Base-by-base conservation (phyloP, 2,113 vertebrate species). In the Amphiprion ocellaris region DNA sequence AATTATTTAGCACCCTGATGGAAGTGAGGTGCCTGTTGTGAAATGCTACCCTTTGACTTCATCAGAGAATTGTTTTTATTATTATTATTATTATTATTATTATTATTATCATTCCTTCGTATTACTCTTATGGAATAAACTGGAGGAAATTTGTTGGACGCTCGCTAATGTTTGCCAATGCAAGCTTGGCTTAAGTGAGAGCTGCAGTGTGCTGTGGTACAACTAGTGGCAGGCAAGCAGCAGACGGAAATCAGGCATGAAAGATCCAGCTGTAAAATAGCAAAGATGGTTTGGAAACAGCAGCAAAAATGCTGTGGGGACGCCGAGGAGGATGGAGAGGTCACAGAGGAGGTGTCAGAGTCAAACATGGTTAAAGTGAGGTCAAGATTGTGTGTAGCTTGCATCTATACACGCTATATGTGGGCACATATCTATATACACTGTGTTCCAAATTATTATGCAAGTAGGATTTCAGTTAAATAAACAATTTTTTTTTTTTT, bases 221-320 rank as follows among this genome's bases (percentile, higher is more conserved):
- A 30, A 16, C 33, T 55, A 1, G 47, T 54, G 47, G 70, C 58
- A 56, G 79, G 71, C 80, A 78, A 81, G 69, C 63, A 8, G 66
- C 85, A 87, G 85, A 86, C 73, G 85, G 81, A 90, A 26, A 70
- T 80, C 74, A 69, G 78, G 74, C 39, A 21, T 67, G 74, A 87
- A 86, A 86, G 83, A 83, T 59, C 83, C 53, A 3, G 17, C 46
- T 54, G 77, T 60, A 74, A 83, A 85, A 87, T 49, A 69, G 69
- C 41, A 76, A 61, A 63, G 49, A 66, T 37, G 24, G 64, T 64
- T 39, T 8, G 33, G 33, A 53, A 47, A 26, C 1, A 10, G 65
- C 2, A 58, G 10, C n/a, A 16, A 39, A 74, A 59, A 44, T 19
- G 47, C 55, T 16, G 1, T 4, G 3, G 67, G 66, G 77, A 78